Percentiles rank a stretch among this genome's conserved stretches.
Evolutionary conservation across 2,113 vertebrate species (phyloP).

Genomic region (Menidia beryllina): DNA sequence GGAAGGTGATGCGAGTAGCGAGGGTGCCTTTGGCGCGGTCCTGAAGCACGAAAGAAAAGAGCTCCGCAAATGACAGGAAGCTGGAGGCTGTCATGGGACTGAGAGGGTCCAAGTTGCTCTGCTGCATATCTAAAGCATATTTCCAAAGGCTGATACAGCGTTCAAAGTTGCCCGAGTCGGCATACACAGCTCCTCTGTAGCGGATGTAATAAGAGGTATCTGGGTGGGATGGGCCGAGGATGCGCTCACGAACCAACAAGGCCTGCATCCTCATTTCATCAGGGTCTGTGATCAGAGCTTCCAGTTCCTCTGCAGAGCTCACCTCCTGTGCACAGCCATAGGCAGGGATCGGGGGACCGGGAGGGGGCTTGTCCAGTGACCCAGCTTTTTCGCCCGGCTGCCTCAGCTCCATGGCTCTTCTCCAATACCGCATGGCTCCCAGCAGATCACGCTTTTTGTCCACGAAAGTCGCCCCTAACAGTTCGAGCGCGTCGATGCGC

Average conservation of each 20-base stretch:
- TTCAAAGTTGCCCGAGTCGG: slow-evolving; percentile 93
- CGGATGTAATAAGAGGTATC: slow-evolving; percentile 98
- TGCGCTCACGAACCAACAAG: slow-evolving; percentile 90
- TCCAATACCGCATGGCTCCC: slow-evolving; percentile 92
- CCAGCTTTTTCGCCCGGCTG: slow-evolving; percentile 79
- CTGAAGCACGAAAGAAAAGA: slow-evolving; percentile 96
- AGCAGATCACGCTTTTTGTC: slow-evolving; percentile 95
- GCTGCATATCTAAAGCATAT: slow-evolving; percentile 96
- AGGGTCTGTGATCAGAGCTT: slow-evolving; percentile 91
- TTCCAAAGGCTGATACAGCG: slow-evolving; percentile 96
- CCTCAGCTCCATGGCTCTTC: slow-evolving; percentile 92
- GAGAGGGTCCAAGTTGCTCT: slow-evolving; percentile 92
- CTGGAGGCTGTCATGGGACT: slow-evolving; percentile 97
- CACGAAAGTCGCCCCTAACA: slow-evolving; percentile 93
- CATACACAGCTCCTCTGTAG: slow-evolving; percentile 93
- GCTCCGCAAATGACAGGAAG: slow-evolving; percentile 94
- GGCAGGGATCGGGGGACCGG: slow-evolving; percentile 87
- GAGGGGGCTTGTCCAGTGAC: slow-evolving; percentile 85
- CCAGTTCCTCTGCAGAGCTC: slow-evolving; percentile 87
- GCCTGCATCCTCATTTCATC: slow-evolving; percentile 98
- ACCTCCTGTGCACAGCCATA: slow-evolving; percentile 91
- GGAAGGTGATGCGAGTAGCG: slow-evolving; percentile 88
- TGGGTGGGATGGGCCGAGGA: slow-evolving; percentile 93
- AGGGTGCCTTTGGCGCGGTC: slow-evolving; percentile 91
- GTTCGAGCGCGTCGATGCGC: slow-evolving; percentile 88